A percentile compares a stretch with the other conserved stretches of the same genome.
Conservation (phyloP, 1,140 invertebrate species). For the Druon quercuslanigerum region DNA sequence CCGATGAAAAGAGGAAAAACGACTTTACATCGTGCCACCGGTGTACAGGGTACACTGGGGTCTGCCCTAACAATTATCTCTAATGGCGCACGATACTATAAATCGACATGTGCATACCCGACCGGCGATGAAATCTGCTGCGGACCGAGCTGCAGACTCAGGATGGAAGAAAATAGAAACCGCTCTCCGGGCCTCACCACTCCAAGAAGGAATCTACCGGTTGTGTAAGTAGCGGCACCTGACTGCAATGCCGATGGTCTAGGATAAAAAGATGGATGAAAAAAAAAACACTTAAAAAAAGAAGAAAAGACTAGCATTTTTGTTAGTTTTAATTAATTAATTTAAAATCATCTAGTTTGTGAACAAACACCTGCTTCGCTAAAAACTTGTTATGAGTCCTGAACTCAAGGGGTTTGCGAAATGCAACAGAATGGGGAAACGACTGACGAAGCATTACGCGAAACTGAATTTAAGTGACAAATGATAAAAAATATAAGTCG, state of each 20-base stretch:
- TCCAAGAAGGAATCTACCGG: slow-evolving; percentile 62
- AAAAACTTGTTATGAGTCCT: neutral
- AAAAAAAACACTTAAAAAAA: neutral
- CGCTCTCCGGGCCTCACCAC: slow-evolving; percentile 40
- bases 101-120: slow-evolving; percentile 66
- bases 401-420: neutral
- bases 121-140: slow-evolving; percentile 63
- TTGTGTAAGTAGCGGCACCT: slow-evolving; percentile 70
- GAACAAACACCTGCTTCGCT: slow-evolving; percentile 18
- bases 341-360: slow-evolving; percentile 11
- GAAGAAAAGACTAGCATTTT: neutral
- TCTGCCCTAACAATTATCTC: slow-evolving; percentile 70
- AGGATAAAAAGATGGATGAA: neutral
- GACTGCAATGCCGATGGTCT: slow-evolving; percentile 59
- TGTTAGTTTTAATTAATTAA: neutral
- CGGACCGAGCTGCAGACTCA: too few relatives aligned
- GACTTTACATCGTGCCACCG: slow-evolving; percentile 55
- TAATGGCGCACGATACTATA: slow-evolving; percentile 72
- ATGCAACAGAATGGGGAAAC: neutral
- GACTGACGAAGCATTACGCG: neutral
- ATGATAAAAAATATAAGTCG: too few relatives aligned
- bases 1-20: slow-evolving; percentile 57
- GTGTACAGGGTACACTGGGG: slow-evolving; percentile 36
- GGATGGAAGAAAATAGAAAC: slow-evolving; percentile 66
- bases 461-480: neutral